Evolutionary conservation across 2,888 invertebrate genomes (phyloP), one percentile per base, ranked within the genome.

Genomic region (Minunthozetes semirufus): DNA sequence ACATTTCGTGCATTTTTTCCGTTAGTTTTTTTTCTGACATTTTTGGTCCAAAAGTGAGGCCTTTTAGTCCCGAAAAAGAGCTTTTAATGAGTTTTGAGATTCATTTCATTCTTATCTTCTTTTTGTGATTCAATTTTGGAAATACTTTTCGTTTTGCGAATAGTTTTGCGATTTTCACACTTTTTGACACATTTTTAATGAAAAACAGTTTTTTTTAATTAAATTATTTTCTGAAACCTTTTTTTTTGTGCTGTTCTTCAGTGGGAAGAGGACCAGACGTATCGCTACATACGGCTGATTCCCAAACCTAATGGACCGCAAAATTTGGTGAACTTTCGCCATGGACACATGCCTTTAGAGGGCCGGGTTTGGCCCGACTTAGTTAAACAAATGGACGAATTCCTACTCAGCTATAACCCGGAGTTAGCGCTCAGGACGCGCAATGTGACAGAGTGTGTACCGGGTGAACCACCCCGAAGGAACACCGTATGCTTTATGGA

Each of bases 301-400:
- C 79, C 79, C 2, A 63, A 74, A 25, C 79, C 79, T 11, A 77
- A 78, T 38, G 76, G 77, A 48, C 77, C 78, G 11, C 68, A 74
- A 13, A 78, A 79, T 29, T 22, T 76, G 15, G 17, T 76, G 22
- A 27, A 56, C 4, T 79, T 77, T 48, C 76, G 78, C 11, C 78
- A 78, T 48, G 79, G 79, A 9, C 50, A 76, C 13, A 71, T 79
- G 22, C 76, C 77, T 5, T 42, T 72, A 1, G 78, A 79, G 73
- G 77, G 77, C 4, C 56, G 75, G 11, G 68, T 74, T 6, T 79
- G 79, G 79, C 76, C 76, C 1, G 74, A 78, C 11, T 66, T 79
- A 53, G 77, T 76, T 0, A 29, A 76, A 15, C 76, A 79, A 50
- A 75, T 79, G 19, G 77, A 78, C 50, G 56, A 66, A 13, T 72